These are phyloP conservation scores for Eupithecia subfuscata DNA, from an alignment of 2,888 invertebrate species.

Conservation along the genomic window DNA sequence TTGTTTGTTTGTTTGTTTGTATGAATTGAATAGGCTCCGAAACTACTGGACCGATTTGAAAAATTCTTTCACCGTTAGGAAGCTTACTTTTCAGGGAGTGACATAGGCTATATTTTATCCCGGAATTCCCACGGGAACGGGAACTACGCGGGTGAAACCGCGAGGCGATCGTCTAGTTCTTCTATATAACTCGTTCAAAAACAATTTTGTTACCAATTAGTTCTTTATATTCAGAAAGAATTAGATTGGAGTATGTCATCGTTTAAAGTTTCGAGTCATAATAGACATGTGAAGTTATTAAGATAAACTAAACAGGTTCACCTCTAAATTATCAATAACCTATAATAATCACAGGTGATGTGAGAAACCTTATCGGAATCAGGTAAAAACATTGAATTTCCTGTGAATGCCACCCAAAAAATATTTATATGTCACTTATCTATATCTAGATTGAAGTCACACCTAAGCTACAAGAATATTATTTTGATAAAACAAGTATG, in stretches of 20 bases:
- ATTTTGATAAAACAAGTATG: constrained; percentile 12
- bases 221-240: neutral
- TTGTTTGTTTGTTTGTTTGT: too few species aligned
- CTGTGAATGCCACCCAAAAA: neutral
- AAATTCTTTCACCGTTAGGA: too few species aligned
- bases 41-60: too few species aligned
- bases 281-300: neutral
- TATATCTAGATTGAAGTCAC: neutral
- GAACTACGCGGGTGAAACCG: too few species aligned
- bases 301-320: neutral
- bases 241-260: neutral
- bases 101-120: too few species aligned
- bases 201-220: neutral
- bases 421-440: neutral
- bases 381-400: neutral
- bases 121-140: too few species aligned
- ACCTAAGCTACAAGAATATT: neutral
- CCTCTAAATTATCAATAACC: neutral
- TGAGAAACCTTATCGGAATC: neutral
- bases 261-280: neutral
- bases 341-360: neutral
- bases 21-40: too few species aligned
- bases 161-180: too few species aligned
- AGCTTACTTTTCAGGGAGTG: too few species aligned
- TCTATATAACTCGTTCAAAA: neutral